A percentile compares a stretch with the other conserved stretches of the same genome.
These are phyloP conservation scores for Megalops atlanticus DNA, from an alignment of 2,113 vertebrate species.

Conservation along the genomic window DNA sequence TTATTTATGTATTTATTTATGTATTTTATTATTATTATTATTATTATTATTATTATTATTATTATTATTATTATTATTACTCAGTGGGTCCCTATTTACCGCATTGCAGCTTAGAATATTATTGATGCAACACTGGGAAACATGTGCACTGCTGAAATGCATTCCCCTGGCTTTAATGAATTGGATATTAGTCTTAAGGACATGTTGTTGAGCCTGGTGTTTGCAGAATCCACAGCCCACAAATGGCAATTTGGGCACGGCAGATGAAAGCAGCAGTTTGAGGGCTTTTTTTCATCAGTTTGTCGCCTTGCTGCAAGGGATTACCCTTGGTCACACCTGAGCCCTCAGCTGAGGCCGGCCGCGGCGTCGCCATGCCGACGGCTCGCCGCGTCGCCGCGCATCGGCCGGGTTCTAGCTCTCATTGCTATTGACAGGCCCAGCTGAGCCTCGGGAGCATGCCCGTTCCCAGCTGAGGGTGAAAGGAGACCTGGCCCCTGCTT, in stretches of 20 bases:
- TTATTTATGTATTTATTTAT: too few species aligned
- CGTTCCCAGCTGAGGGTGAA: not conserved
- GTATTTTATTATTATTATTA: too few species aligned
- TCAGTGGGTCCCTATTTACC: not conserved
- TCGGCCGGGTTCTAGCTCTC: not conserved
- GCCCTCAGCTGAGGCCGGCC: not conserved
- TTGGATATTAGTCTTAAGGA: slow-evolving; percentile 1
- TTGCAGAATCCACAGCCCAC: not conserved
- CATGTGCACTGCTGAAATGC: not conserved
- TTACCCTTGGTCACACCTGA: not conserved
- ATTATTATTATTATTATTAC: too few species aligned
- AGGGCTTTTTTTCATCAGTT: not conserved
- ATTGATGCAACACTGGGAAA: not conserved
- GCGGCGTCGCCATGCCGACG: not conserved
- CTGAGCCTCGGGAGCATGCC: not conserved
- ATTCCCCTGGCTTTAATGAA: not conserved
- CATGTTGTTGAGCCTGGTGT: not conserved
- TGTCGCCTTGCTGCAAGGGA: not conserved
- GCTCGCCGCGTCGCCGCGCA: not conserved
- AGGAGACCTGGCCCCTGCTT: not conserved
- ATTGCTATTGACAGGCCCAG: not conserved
- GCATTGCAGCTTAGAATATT: not conserved
- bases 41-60: too few species aligned
- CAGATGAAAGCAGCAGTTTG: not conserved
- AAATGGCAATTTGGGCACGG: not conserved